phyloP scores from a whole-genome alignment of 2,113 vertebrate species.

The Nyctereutes procyonoides region DNA sequence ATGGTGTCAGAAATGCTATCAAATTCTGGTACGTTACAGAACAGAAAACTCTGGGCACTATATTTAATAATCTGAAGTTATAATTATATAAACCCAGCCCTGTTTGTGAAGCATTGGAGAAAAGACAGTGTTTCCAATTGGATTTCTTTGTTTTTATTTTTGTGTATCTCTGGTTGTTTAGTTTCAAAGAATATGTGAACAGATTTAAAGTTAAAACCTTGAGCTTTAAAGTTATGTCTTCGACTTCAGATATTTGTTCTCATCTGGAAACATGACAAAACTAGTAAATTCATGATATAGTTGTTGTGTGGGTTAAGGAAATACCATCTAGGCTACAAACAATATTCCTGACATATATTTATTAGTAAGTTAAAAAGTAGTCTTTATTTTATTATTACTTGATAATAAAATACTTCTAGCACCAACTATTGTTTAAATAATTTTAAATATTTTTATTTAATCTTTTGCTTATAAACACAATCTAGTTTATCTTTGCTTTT shows the following conservation, averaged over 20 bases:
- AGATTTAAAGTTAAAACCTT: background rate
- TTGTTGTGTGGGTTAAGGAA: background rate
- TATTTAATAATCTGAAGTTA: background rate
- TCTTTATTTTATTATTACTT: background rate
- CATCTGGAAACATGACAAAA: background rate
- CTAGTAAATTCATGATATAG: background rate
- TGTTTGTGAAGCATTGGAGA: background rate
- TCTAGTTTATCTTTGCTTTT: background rate
- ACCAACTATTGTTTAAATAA: background rate
- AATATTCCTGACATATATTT: background rate
- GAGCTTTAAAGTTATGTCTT: background rate
- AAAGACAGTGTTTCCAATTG: background rate
- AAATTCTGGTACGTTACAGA: background rate
- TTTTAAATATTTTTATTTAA: slow-evolving; percentile 10
- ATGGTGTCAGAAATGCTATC: background rate
- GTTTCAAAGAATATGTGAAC: background rate
- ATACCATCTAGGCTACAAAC: background rate
- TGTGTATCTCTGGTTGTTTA: background rate
- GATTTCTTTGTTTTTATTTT: background rate
- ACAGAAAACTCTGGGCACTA: background rate
- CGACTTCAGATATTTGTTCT: background rate
- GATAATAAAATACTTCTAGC: background rate
- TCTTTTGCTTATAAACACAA: background rate
- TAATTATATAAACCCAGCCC: background rate
- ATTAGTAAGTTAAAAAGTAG: background rate